Conservation (phyloP, 2,797 vertebrate genomes). For the Hypotaenidia philippensis region DNA sequence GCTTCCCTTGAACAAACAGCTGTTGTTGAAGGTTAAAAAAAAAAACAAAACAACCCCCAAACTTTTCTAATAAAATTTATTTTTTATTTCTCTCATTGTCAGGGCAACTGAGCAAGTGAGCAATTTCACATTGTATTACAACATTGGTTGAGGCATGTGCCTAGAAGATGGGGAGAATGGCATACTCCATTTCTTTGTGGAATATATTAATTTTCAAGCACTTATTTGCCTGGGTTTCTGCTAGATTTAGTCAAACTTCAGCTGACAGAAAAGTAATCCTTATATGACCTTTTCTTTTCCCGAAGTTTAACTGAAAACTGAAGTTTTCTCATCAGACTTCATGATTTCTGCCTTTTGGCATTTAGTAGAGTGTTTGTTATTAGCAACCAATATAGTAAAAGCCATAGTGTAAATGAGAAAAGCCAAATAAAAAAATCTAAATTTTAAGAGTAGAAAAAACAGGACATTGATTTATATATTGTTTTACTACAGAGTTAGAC, state of each 20-base stretch:
- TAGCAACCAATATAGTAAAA: background rate
- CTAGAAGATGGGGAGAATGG: background rate
- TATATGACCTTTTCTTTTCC: background rate
- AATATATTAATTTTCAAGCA: background rate
- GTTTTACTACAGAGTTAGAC: background rate
- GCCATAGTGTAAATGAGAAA: background rate
- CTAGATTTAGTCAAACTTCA: background rate
- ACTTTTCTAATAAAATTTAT: background rate
- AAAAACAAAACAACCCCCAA: background rate
- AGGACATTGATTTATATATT: background rate
- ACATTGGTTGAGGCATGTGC: background rate
- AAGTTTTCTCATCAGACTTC: background rate
- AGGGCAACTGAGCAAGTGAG: background rate
- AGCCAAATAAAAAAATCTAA: background rate
- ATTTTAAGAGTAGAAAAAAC: background rate
- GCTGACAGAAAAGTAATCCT: background rate
- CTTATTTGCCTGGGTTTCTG: background rate
- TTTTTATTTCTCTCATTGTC: background rate
- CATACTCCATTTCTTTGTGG: background rate
- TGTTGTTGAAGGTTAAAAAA: background rate
- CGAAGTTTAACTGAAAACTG: background rate
- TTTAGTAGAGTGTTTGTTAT: background rate
- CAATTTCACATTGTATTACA: slow-evolving; percentile 9
- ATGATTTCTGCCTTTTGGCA: background rate
- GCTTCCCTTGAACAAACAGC: background rate